These are phyloP conservation scores for Myotis brandtii DNA, from an alignment of 2,113 vertebrate genomes.

Conservation along the genomic window DNA sequence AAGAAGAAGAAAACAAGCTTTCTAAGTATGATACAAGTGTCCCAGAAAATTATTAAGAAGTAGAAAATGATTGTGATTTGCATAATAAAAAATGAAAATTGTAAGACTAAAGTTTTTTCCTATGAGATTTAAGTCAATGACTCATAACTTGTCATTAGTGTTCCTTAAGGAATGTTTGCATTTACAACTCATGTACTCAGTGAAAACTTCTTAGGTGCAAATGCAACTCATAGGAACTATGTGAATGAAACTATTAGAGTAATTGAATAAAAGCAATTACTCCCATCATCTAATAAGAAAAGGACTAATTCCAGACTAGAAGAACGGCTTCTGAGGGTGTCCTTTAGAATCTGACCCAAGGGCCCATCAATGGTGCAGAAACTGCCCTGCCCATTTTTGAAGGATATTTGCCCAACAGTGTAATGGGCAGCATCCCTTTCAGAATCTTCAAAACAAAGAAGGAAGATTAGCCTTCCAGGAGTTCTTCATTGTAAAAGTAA, in stretches of 20 bases:
- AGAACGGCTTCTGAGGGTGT: neutral
- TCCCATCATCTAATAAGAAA: neutral
- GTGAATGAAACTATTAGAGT: neutral
- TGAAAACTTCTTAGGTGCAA: neutral
- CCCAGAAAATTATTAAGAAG: conserved; percentile 71
- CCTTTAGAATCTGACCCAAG: neutral
- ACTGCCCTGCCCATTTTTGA: neutral
- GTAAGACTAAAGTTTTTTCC: conserved; percentile 73
- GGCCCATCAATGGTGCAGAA: too few relatives aligned
- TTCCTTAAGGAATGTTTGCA: conserved; percentile 71
- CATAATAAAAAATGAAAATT: conserved; percentile 80
- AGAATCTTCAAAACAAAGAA: neutral
- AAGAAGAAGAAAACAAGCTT: conserved; percentile 54
- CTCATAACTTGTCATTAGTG: conserved; percentile 78
- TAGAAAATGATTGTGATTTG: conserved; percentile 74
- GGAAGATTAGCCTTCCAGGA: neutral
- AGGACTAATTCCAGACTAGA: neutral
- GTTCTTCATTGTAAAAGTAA: neutral
- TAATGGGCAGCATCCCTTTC: neutral
- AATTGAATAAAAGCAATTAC: neutral
- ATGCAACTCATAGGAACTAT: neutral
- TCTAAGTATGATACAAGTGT: conserved; percentile 59
- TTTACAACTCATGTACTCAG: neutral
- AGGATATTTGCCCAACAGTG: neutral
- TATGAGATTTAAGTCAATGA: conserved; percentile 76